A percentile compares a stretch with the other conserved stretches of the same genome.
phyloP scores from a whole-genome alignment of 2,888 invertebrate species.

The Pollenia angustigena region DNA sequence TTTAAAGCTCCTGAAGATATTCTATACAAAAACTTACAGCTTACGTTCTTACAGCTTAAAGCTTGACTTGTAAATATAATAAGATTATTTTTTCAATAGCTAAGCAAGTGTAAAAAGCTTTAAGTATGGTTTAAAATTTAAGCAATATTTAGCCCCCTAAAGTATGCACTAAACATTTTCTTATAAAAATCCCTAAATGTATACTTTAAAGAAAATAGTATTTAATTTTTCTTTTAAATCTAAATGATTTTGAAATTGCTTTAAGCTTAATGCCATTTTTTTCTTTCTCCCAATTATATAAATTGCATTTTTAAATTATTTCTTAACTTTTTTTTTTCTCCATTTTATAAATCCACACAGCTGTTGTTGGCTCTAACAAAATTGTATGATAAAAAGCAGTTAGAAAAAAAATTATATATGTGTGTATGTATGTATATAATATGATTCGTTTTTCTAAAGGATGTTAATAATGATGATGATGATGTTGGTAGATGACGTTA shows the following conservation, averaged over 20 bases:
- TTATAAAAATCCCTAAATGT: neutral
- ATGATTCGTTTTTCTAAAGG: slow-evolving; percentile 42
- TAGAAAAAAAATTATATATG: slow-evolving; percentile 13
- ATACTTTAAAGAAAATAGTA: neutral
- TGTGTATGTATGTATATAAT: slow-evolving; percentile 18
- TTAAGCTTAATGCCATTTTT: neutral
- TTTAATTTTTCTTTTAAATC: neutral
- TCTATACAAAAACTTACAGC: too few species aligned
- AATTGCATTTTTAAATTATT: slow-evolving; percentile 19
- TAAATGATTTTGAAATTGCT: too few species aligned
- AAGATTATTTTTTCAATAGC: too few species aligned
- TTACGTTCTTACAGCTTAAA: too few species aligned
- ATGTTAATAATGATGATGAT: slow-evolving; percentile 73
- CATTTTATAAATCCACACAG: slow-evolving; percentile 48
- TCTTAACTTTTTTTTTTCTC: slow-evolving; percentile 25
- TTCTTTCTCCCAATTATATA: neutral
- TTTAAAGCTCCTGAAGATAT: too few species aligned
- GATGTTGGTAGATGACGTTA: slow-evolving; percentile 83
- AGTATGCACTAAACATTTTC: neutral
- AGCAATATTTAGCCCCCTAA: neutral
- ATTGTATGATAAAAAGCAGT: slow-evolving; percentile 11
- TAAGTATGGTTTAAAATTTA: slow-evolving; percentile 15
- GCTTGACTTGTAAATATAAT: too few species aligned
- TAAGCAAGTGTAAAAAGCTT: neutral
- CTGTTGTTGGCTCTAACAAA: slow-evolving; percentile 52